These are phyloP conservation scores for Taeniopygia guttata DNA, from an alignment of 2,797 vertebrate genomes.

Conservation along the genomic window DNA sequence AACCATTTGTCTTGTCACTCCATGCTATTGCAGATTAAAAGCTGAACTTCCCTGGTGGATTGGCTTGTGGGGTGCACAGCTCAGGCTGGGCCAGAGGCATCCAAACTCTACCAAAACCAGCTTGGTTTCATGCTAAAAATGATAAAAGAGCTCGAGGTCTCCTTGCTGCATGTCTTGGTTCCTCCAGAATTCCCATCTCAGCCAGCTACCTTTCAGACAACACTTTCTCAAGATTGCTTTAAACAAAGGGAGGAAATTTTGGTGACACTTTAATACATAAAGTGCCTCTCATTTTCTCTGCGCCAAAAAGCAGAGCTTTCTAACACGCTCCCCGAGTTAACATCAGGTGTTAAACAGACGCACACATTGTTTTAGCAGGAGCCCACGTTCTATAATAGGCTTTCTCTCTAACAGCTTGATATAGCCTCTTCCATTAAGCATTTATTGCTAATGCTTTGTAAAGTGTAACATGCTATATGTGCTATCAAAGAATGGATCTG, in stretches of 20 bases:
- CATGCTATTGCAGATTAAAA: neutral
- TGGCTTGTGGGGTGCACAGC: neutral
- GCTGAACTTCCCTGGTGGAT: neutral
- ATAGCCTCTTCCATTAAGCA: conserved; percentile 66
- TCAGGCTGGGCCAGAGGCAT: neutral
- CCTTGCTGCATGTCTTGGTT: neutral
- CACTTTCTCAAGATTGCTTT: conserved; percentile 15
- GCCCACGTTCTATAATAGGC: conserved; percentile 56
- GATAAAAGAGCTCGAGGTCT: neutral
- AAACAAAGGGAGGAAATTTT: conserved; percentile 49
- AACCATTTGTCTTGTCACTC: neutral
- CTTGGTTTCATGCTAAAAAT: neutral
- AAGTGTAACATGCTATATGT: conserved; percentile 38
- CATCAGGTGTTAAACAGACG: conserved; percentile 57
- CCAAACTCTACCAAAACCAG: neutral
- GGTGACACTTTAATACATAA: conserved; percentile 64
- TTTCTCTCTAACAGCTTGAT: conserved; percentile 68
- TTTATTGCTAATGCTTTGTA: conserved; percentile 68
- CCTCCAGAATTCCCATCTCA: neutral
- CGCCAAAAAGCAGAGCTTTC: conserved; percentile 29
- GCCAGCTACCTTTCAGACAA: conserved; percentile 23
- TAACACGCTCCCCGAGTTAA: conserved; percentile 44
- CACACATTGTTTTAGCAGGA: conserved; percentile 43
- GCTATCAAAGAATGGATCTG: conserved; percentile 57
- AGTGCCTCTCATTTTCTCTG: conserved; percentile 53